These are phyloP conservation scores for Leuctra nigra DNA, from an alignment of 2,888 invertebrate species.

Conservation along the genomic window DNA sequence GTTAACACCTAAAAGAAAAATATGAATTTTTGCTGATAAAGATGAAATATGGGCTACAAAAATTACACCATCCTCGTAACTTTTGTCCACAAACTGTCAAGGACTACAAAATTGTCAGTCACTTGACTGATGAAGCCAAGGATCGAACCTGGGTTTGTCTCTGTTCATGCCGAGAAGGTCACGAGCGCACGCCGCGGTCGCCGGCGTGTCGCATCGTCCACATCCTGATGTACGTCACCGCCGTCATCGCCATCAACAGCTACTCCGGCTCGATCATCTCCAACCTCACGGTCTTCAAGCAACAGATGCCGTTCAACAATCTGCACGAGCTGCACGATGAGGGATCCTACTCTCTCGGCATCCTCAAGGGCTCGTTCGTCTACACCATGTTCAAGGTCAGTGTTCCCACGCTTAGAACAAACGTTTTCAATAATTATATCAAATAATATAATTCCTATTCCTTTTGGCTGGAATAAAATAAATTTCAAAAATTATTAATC, in stretches of 20 bases:
- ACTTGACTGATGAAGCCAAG: neutral
- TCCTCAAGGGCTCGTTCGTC: constrained; percentile 3
- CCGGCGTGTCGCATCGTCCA: constrained; percentile 13
- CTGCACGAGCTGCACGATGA: constrained; percentile 11
- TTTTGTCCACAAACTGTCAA: too few relatives aligned
- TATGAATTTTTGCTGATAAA: too few relatives aligned
- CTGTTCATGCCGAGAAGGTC: constrained; percentile 17
- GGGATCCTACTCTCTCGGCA: constrained; percentile 11
- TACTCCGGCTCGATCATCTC: constrained; percentile 22
- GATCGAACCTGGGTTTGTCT: too few relatives aligned
- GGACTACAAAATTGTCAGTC: too few relatives aligned
- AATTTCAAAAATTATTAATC: too few relatives aligned
- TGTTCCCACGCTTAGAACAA: too few relatives aligned
- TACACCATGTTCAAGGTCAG: constrained; percentile 19
- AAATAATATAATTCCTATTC: too few relatives aligned
- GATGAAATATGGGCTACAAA: too few relatives aligned
- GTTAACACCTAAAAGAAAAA: too few relatives aligned
- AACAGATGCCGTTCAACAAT: constrained; percentile 15
- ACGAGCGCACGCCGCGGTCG: constrained; percentile 11
- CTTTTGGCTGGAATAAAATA: too few relatives aligned
- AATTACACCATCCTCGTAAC: too few relatives aligned
- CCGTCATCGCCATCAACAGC: constrained; percentile 17
- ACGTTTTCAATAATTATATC: too few relatives aligned
- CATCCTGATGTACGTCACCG: constrained; percentile 17
- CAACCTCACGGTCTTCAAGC: constrained; percentile 14